These are phyloP conservation scores for Poecile atricapillus DNA, from an alignment of 2,113 vertebrate species.

Conservation along the genomic window DNA sequence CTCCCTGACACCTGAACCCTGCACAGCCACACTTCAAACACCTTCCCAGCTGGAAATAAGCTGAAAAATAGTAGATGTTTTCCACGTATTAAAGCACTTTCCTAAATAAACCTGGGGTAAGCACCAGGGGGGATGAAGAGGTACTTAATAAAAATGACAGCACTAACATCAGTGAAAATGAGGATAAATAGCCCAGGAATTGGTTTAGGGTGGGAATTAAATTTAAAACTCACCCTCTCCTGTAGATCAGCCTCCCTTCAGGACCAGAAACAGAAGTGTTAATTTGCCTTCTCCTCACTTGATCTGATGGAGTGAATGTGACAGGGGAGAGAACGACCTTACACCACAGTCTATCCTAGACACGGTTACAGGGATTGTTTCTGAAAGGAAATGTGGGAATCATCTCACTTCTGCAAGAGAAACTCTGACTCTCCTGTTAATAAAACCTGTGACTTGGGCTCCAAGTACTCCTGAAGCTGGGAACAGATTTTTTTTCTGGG, in stretches of 20 bases:
- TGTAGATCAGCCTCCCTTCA: background rate
- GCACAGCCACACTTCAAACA: background rate
- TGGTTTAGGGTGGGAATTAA: background rate
- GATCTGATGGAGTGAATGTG: background rate
- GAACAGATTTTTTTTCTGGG: background rate
- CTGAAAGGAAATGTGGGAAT: background rate
- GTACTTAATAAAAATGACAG: constrained; percentile 30
- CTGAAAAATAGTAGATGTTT: background rate
- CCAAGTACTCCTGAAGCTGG: background rate
- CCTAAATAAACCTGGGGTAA: background rate
- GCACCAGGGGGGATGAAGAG: constrained; percentile 19
- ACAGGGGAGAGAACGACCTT: background rate
- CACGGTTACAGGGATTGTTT: background rate
- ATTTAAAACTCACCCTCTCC: background rate
- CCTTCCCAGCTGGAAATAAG: background rate
- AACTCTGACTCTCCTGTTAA: background rate
- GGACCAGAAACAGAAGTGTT: background rate
- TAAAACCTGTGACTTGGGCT: background rate
- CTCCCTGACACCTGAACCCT: background rate
- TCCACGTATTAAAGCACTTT: background rate
- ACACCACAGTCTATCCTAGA: background rate
- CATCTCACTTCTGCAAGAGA: background rate
- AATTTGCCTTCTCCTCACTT: background rate
- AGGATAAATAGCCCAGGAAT: background rate
- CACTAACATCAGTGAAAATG: background rate